Evolutionary conservation across 1,140 invertebrate species (phyloP), one percentile per base, ranked within the genome.

Genomic region (Branchinecta lynchi): DNA sequence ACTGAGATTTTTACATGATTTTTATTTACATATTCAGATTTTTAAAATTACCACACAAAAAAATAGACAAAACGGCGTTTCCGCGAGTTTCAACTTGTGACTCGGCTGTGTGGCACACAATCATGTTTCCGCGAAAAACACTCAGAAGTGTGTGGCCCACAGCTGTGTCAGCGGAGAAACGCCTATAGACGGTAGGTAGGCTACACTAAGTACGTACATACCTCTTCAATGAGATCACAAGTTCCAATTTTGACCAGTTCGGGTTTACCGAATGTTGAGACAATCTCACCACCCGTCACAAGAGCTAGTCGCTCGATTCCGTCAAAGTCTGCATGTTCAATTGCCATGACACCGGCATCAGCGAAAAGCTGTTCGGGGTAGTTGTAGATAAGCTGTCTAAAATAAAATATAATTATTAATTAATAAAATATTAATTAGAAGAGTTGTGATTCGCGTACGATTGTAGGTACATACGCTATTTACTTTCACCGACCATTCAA

Each of bases 251-350:
- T 96, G 0, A 96, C 92, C 70, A 87, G 78, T 17, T 92, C 88
- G 3, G 96, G 96, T 73, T 87, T 84, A 77, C 98, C 96, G 79
- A 99, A 99, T 12, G 97, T 99, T 66, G 96, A 99, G 7, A 93
- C 92, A 76, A 99, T 99, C 82, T 99, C 97, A 70, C 93, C 96
- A 71, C 94, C 96, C 74, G 95, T 96, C 1, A 99, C 97, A 7
- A 99, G 84, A 51, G 95, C 94, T 20, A 99, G 81, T 73, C 96
- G 84, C 79, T 99, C 96, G 76, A 99, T 96, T 66, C 97, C 97
- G 81, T 99, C 96, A 79, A 99, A 99, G 79, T 99, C 97, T 9
- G 97, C 96, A 81, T 99, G 97, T 78, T 99, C 97, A 77, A 99
- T 99, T 0, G 96, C 95, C 96, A 99, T 99, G 0, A 99, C 85